phyloP scores from a whole-genome alignment of 1,140 invertebrate species.

The Drosophila ercepeae region DNA sequence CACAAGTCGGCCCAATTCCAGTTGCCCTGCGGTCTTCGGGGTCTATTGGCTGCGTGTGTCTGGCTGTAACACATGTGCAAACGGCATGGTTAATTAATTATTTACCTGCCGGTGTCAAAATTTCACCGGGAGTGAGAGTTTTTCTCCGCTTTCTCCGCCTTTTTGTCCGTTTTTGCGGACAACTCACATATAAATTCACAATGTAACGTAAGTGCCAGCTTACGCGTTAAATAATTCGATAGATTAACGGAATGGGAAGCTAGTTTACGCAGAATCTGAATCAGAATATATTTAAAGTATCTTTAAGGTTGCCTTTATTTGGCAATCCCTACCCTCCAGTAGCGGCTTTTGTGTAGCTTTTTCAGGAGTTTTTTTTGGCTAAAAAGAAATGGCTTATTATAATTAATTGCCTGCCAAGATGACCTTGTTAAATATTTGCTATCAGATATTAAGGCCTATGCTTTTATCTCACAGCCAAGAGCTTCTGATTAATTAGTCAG shows the following conservation, averaged over 20 bases:
- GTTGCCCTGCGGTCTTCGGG: conserved; percentile 14
- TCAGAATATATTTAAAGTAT: neutral
- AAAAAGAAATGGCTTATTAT: neutral
- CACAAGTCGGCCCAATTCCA: conserved; percentile 41
- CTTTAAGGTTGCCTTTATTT: too few species aligned
- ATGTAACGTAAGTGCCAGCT: conserved; percentile 27
- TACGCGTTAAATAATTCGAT: conserved; percentile 9
- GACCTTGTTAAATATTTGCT: neutral
- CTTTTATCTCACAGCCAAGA: neutral
- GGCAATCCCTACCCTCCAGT: too few species aligned
- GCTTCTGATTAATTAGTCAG: neutral
- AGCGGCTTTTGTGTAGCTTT: neutral
- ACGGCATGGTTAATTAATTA: conserved; percentile 37
- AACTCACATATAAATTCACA: conserved; percentile 31
- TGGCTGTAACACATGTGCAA: conserved; percentile 43
- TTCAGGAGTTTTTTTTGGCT: neutral
- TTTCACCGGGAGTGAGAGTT: neutral
- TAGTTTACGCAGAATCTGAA: neutral
- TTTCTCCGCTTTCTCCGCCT: neutral
- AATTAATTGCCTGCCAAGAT: neutral
- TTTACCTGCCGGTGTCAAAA: conserved; percentile 22
- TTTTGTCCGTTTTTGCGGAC: conserved; percentile 14
- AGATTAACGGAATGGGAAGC: neutral
- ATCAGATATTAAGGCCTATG: neutral
- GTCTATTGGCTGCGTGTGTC: conserved; percentile 27